These are phyloP conservation scores for Ridgeia piscesae DNA, from an alignment of 1,140 invertebrate species.

Conservation along the genomic window DNA sequence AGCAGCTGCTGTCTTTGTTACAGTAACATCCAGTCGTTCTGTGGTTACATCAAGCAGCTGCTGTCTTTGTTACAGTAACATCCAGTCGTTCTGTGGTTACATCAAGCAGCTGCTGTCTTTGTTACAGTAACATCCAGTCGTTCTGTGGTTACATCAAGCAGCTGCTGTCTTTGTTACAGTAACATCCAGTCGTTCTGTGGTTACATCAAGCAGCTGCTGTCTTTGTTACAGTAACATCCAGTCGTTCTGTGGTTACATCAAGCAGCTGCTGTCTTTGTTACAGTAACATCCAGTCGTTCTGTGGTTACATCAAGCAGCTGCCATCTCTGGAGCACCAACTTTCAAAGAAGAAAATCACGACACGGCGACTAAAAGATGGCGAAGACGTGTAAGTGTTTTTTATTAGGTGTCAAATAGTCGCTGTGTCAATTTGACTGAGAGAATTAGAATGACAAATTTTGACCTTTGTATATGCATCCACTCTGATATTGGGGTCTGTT, in stretches of 20 bases:
- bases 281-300: constrained; percentile 82
- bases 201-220: constrained; percentile 60
- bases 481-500: too few relatives aligned
- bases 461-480: too few relatives aligned
- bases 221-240: constrained; percentile 72
- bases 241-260: constrained; percentile 79
- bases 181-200: too few relatives aligned
- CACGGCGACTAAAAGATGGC: constrained; percentile 52
- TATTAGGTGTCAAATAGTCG: not conserved
- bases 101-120: not conserved
- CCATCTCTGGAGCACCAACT: constrained; percentile 69
- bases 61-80: too few relatives aligned
- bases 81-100: too few relatives aligned
- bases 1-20: too few relatives aligned
- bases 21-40: too few relatives aligned
- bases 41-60: too few relatives aligned
- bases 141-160: too few relatives aligned
- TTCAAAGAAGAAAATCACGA: constrained; percentile 41
- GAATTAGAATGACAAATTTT: too few relatives aligned
- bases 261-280: constrained; percentile 37
- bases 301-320: constrained; percentile 77
- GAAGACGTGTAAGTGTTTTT: constrained; percentile 60
- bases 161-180: constrained; percentile 56
- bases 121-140: constrained; percentile 72
- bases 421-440: not conserved